Evolutionary conservation across 2,888 invertebrate genomes (phyloP), one percentile per base, ranked within the genome.

Genomic region (Chloromyia formosa): DNA sequence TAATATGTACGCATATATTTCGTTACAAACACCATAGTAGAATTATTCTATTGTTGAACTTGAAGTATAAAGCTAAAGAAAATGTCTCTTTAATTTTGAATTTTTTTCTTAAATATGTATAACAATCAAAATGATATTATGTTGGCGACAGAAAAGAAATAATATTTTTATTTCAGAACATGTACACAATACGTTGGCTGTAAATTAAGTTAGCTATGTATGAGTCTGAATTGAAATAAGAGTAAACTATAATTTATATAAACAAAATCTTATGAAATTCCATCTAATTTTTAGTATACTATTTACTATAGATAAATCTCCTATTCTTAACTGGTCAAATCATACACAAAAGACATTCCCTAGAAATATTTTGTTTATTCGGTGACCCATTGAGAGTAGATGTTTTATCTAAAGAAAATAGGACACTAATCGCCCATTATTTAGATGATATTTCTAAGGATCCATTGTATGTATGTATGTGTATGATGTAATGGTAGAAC

Each of bases 11-110:
- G 61, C 14, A 27, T 61, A 20, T 61, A 60, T 60, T 4, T 4
- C 7, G 27, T 23, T 18, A 71, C 40, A 49, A 71, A 58, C 40
- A 71, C 71, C 35, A 71, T 58, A 20, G 14, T 71, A 71, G 16
- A 71, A 35, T 40, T 3, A 9, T 20, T n/a, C 71, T 71, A 71
- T 35, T 71, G 49, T 53, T 71, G 35, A 23, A 69, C 18, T 18
- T 23, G 20, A 62, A 27, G 12, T 68, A 35, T 66, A 20, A 71
- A 71, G 58, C 56, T 58, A 58, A 71, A 71, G 56, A 71, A 35
- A 56, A 56, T 40, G 20, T 16, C 22, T 66, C 18, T 2, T 49
- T 49, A 45, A 4, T 22, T 10, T 18, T 49, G 23, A 23, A 22
- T 7, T 23, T 9, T 60, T 22, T 60, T 60, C 16, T 56, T 2